Conservation (phyloP, 2,888 invertebrate species). For the Spilosoma lubricipeda region DNA sequence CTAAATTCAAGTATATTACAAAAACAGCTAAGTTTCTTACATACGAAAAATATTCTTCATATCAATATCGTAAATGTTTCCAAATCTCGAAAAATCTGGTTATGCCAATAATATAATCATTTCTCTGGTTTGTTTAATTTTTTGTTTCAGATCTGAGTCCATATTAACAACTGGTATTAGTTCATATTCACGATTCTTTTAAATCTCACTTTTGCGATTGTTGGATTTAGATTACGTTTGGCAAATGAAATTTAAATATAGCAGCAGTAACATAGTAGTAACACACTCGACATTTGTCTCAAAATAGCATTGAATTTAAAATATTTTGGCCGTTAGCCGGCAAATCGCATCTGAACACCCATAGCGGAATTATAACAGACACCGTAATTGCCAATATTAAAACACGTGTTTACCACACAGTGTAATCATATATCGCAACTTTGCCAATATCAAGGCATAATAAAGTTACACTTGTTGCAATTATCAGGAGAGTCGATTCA, state of each 20-base stretch:
- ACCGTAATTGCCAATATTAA: not conserved
- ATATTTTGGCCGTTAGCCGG: not conserved
- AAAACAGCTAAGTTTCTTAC: too few species aligned
- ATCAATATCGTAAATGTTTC: too few species aligned
- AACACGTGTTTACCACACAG: not conserved
- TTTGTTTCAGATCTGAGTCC: too few species aligned
- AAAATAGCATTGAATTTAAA: not conserved
- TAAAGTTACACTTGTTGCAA: not conserved
- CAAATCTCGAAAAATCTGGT: too few species aligned
- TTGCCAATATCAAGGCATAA: not conserved
- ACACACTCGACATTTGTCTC: not conserved
- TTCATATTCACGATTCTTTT: too few species aligned
- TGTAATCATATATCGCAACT: not conserved
- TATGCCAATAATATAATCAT: too few species aligned
- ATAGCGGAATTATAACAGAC: not conserved
- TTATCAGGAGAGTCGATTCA: not conserved
- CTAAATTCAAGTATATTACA: too few species aligned
- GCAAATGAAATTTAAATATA: not conserved
- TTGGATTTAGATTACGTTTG: not conserved
- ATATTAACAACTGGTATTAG: too few species aligned
- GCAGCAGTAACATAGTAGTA: not conserved
- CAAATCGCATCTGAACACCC: not conserved
- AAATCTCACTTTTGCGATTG: not conserved
- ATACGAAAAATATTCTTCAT: too few species aligned
- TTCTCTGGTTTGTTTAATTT: too few species aligned